These are phyloP conservation scores for Mactromeris polynyma DNA, from an alignment of 2,888 invertebrate genomes.

Conservation along the genomic window DNA sequence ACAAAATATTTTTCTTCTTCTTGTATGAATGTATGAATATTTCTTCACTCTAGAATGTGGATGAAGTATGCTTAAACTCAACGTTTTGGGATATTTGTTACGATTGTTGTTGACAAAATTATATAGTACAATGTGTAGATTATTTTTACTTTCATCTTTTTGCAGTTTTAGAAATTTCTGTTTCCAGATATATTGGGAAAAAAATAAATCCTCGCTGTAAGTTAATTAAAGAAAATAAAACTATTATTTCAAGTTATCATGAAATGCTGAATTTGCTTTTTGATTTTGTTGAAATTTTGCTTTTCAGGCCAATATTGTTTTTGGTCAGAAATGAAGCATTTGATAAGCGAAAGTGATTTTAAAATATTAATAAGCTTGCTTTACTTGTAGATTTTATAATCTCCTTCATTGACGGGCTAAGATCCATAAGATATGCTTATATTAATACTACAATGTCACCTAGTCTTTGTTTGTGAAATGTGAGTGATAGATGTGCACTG, in stretches of 20 bases:
- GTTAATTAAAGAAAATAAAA: constrained; percentile 9
- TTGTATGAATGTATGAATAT: neutral
- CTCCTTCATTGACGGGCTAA: neutral
- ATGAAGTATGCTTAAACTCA: no score
- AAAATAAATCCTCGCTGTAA: constrained; percentile 33
- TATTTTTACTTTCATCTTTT: neutral
- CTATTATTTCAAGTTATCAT: neutral
- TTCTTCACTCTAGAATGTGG: no score
- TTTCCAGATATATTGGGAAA: constrained; percentile 48
- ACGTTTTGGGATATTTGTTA: no score
- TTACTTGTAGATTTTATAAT: neutral
- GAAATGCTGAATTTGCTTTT: constrained; percentile 22
- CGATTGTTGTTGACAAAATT: no score
- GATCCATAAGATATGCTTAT: constrained; percentile 40
- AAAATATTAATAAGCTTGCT: neutral
- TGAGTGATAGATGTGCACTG: neutral
- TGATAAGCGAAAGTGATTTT: constrained; percentile 4
- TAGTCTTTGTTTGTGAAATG: neutral
- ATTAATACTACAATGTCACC: neutral
- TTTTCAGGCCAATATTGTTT: neutral
- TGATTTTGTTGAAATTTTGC: constrained; percentile 21
- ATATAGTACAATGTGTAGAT: neutral
- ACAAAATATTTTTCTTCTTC: neutral
- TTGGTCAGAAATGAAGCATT: neutral
- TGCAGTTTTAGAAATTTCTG: neutral